These are phyloP conservation scores for Anguilla rostrata DNA, from an alignment of 2,113 vertebrate species.

Conservation along the genomic window DNA sequence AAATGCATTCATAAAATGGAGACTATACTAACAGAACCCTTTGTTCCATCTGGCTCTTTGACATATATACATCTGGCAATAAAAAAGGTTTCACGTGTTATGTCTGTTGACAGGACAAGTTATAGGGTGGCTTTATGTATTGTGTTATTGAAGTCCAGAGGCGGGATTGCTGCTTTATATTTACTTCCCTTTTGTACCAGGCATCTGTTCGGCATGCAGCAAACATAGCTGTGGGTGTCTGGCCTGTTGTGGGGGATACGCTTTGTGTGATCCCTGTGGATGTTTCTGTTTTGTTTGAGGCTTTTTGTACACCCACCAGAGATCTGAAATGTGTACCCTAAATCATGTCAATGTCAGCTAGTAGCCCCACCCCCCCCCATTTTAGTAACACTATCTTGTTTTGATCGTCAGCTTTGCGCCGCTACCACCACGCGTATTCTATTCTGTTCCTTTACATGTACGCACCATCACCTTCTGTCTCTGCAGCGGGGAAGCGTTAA, in stretches of 20 bases:
- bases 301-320: background rate
- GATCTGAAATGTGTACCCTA: slow-evolving; percentile 9
- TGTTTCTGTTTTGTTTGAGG: background rate
- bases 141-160: background rate
- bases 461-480: background rate
- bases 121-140: background rate
- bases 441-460: background rate
- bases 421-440: background rate
- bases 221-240: slow-evolving; percentile 23
- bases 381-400: background rate
- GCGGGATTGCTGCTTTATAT: background rate
- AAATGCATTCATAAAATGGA: background rate
- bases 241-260: background rate
- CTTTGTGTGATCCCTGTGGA: slow-evolving; percentile 18
- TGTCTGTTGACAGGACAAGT: slow-evolving; percentile 1
- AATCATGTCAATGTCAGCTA: slow-evolving; percentile 1
- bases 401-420: background rate
- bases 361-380: background rate
- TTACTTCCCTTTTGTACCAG: slow-evolving; percentile 14
- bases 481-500: background rate
- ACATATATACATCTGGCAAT: background rate
- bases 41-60: background rate
- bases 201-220: background rate
- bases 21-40: background rate
- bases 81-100: background rate